Percentiles rank a stretch among this genome's conserved stretches.
phyloP scores from a whole-genome alignment of 1,140 invertebrate species.

The Trissolcus basalis region DNA sequence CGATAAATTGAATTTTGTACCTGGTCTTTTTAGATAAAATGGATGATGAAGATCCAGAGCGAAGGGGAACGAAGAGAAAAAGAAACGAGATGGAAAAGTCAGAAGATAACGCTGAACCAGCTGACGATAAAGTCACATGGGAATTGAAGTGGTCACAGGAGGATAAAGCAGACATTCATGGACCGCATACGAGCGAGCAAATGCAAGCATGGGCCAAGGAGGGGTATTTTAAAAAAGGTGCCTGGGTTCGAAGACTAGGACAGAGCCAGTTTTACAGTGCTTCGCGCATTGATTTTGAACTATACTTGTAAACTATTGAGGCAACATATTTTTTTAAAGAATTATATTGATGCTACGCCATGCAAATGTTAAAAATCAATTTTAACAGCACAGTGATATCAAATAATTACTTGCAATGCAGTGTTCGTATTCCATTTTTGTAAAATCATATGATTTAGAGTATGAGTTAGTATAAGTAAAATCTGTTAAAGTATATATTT shows the following conservation, averaged over 20 bases:
- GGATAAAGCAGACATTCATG: constrained; percentile 85
- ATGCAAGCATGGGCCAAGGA: constrained; percentile 92
- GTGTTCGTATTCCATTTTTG: too few relatives aligned
- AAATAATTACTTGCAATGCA: too few relatives aligned
- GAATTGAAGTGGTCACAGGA: constrained; percentile 93
- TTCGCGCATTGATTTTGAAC: constrained; percentile 94
- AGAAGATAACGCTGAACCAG: constrained; percentile 38
- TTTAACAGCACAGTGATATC: too few relatives aligned
- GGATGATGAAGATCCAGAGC: constrained; percentile 14
- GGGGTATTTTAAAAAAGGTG: constrained; percentile 90
- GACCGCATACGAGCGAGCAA: constrained; percentile 88
- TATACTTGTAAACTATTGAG: constrained; percentile 79
- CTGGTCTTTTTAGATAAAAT: constrained; percentile 11
- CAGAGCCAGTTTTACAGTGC: constrained; percentile 90
- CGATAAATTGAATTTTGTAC: background rate
- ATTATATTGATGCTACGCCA: too few relatives aligned
- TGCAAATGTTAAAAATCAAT: too few relatives aligned
- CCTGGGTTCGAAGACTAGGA: constrained; percentile 88
- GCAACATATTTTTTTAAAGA: background rate
- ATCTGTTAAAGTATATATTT: too few relatives aligned
- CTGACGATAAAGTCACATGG: constrained; percentile 83
- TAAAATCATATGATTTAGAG: too few relatives aligned
- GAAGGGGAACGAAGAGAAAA: constrained; percentile 33
- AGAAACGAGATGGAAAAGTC: constrained; percentile 54
- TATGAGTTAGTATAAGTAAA: too few relatives aligned